Evolutionary conservation across 2,888 invertebrate genomes (phyloP), one percentile per base, ranked within the genome.

Genomic region (Callinectes sapidus): DNA sequence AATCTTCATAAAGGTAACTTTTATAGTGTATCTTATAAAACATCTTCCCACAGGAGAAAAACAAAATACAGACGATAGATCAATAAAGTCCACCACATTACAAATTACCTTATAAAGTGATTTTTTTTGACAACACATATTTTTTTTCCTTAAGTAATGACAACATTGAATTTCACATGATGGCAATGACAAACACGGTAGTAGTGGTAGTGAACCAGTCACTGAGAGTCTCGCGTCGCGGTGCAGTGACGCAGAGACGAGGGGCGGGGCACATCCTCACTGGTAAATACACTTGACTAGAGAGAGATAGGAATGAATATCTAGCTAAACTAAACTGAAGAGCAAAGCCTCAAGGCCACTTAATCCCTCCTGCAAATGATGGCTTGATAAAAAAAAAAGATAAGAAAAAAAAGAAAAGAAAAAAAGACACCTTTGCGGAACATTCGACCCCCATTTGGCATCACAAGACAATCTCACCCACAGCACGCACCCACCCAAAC

Each of bases 291-390:
- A 89, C 16, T 87, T 93, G 92, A 93, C 92, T 93, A 93, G 92
- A 91, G 86, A 48, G 87, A 88, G 81, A 89, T 85, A 91, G 92
- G 92, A 93, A 93, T 93, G 92, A 93, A 93, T 89, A 93, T 85
- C 90, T 91, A 90, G 48, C 55, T 81, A 92, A 48, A 87, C 77
- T 90, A 92, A 92, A 92, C 42, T 77, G 39, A n/a, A 88, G 54
- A 48, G n/a, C 87, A 71, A 6, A 61, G 61, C 18, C 71, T 54
- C 71, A 92, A 71, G 42, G 81, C 71, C 55, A 39, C 32, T 77
- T 77, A 35, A 89, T 10, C 18, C 32, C 54, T 42, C 81, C 42
- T 35, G 66, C 55, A 91, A 32, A 85, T 71, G 42, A 55, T 39
- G 35, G 14, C 8, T 2, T 55, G 18, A 28, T 42, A 66, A 42